Percentiles rank a stretch among this genome's conserved stretches.
Evolutionary conservation across 2,113 vertebrate genomes (phyloP).

Genomic region (Oceanodroma tethys): DNA sequence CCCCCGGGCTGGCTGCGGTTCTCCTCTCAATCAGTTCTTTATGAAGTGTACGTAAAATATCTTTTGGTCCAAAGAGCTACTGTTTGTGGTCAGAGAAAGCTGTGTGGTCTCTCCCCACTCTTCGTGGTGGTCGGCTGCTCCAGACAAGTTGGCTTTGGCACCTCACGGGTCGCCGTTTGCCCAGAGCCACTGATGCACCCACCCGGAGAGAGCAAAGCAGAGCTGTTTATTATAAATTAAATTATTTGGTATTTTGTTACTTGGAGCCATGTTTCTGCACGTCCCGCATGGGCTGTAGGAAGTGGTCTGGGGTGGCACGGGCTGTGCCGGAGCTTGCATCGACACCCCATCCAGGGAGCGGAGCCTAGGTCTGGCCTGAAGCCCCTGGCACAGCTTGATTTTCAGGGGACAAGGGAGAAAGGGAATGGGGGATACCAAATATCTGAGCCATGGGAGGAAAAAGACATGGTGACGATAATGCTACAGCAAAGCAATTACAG

Average conservation of each 20-base stretch:
- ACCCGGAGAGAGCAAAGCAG: not conserved
- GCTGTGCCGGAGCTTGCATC: not conserved
- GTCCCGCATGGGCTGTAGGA: not conserved
- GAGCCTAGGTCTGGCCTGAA: not conserved
- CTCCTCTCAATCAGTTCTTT: not conserved
- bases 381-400: not conserved
- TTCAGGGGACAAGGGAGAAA: not conserved
- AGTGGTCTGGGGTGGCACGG: not conserved
- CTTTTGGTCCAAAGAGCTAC: not conserved
- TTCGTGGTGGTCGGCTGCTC: not conserved
- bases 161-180: not conserved
- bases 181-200: not conserved
- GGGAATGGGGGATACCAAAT: not conserved
- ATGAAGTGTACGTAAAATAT: accelerated
- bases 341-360: not conserved
- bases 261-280: not conserved
- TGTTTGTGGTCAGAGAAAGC: not conserved
- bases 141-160: not conserved
- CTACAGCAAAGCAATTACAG: not conserved
- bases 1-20: not conserved
- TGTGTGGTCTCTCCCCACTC: not conserved
- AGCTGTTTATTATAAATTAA: not conserved
- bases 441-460: not conserved
- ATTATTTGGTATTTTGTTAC: not conserved
- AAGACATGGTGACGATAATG: accelerated